Base-by-base conservation (phyloP, 2,888 invertebrate species). In the Cremastinae sp. region DNA sequence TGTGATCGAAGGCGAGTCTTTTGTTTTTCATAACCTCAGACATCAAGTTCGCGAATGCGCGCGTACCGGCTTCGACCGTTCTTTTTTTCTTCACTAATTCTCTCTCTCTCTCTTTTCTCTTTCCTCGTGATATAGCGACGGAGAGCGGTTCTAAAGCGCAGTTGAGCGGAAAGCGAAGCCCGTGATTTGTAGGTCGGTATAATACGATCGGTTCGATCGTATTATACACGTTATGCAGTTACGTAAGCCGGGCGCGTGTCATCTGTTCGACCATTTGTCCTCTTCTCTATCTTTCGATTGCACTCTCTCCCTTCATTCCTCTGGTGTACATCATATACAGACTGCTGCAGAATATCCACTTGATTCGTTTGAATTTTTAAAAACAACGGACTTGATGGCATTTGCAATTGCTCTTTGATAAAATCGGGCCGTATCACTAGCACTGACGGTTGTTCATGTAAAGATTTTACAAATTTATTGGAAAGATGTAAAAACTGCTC, bases 131-230 rank as follows among this genome's bases (percentile, higher is more conserved):
- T 56, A 43, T 71, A 51, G 58, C 68, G 58, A 64, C 66, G 71
- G 58, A 58, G 75, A 53, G 75, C 55, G 58, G 78, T 71, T 76
- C 64, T 43, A 59, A 66, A 71, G 71, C 71, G 75, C 65, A 69
- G 53, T 59, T 75, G 66, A 75, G 75, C 75, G 66, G 64, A 75
- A 70, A 71, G 82, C 81, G 83, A 84, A 83, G 81, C 82, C 83
- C 80, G 83, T 82, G 84, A 86, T 86, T 86, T 85, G 83, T 87
- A 85, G 84, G 84, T n/a, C n/a, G n/a, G n/a, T n/a, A n/a, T n/a
- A n/a, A n/a, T n/a, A n/a, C n/a, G n/a, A n/a, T 86, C 85, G 84
- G 58, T 84, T 86, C 82, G 84, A 85, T 85, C 84, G 84, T 79
- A 78, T 83, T 83, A 78, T 78, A 72, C 73, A 65, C 55, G 66